phyloP scores from a whole-genome alignment of 1,140 invertebrate species.

The Zaprionus gabonicus region DNA sequence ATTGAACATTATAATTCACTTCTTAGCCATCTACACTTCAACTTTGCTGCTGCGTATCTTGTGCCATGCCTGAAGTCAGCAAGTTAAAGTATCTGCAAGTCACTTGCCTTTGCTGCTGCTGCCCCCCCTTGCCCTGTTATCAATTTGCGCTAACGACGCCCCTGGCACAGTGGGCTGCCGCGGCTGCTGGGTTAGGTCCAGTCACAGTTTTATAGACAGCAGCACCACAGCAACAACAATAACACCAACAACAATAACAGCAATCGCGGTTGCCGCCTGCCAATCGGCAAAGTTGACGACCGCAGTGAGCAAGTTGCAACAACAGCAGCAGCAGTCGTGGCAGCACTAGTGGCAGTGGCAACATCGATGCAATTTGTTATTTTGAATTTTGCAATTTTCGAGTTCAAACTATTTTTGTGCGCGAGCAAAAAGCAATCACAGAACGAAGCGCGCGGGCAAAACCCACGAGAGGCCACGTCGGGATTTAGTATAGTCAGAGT shows the following conservation, averaged over 20 bases:
- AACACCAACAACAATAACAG: conserved; percentile 35
- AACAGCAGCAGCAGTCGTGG: conserved; percentile 5
- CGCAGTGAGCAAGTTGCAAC: conserved; percentile 57
- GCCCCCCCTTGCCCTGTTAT: conserved; percentile 42
- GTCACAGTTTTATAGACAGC: conserved; percentile 66
- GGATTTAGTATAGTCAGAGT: not conserved
- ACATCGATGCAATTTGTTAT: conserved; percentile 76
- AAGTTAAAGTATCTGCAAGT: conserved; percentile 34
- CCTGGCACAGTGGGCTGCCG: conserved; percentile 50
- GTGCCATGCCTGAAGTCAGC: not conserved
- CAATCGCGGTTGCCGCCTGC: conserved; percentile 78
- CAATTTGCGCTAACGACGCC: conserved; percentile 75
- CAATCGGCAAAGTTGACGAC: conserved; percentile 74
- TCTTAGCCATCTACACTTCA: not conserved
- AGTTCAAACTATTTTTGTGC: conserved; percentile 63
- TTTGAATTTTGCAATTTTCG: conserved; percentile 79
- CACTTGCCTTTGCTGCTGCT: conserved; percentile 17
- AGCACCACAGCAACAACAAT: conserved; percentile 16
- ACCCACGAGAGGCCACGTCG: conserved; percentile 23
- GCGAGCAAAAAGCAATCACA: conserved; percentile 61
- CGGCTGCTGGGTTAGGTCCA: conserved; percentile 31
- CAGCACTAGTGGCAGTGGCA: conserved; percentile 21
- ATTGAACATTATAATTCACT: conserved; percentile 22
- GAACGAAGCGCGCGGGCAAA: conserved; percentile 1
- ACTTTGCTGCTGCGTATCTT: not conserved